A percentile compares a stretch with the other conserved stretches of the same genome.
These are phyloP conservation scores for Actenoides hombroni DNA, from an alignment of 2,113 vertebrate genomes.

Conservation along the genomic window DNA sequence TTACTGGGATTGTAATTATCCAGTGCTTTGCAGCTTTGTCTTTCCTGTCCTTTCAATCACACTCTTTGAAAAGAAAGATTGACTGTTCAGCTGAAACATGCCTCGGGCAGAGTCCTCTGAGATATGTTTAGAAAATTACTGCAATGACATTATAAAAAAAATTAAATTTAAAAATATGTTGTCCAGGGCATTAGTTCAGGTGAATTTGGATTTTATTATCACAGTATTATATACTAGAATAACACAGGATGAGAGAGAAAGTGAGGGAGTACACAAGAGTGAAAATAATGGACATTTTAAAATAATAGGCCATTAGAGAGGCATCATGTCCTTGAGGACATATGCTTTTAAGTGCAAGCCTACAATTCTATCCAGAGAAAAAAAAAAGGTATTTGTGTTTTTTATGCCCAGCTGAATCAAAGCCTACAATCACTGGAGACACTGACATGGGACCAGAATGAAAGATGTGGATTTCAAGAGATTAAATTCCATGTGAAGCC, in stretches of 20 bases:
- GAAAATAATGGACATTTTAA: background rate
- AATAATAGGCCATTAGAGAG: background rate
- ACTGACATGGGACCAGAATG: fast-evolving
- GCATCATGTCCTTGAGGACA: background rate
- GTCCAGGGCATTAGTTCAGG: background rate
- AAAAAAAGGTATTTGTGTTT: background rate
- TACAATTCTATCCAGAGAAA: background rate
- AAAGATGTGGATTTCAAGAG: background rate
- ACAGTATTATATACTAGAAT: background rate
- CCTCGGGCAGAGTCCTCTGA: background rate
- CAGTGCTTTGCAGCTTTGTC: background rate
- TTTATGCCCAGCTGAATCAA: background rate
- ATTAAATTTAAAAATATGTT: background rate
- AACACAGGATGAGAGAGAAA: background rate
- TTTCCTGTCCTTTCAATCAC: background rate
- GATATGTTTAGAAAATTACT: background rate
- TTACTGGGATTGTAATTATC: background rate
- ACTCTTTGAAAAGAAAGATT: background rate
- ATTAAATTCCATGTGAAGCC: background rate
- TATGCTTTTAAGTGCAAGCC: background rate
- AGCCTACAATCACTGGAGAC: background rate
- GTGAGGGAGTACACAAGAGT: fast-evolving
- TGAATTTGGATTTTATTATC: background rate
- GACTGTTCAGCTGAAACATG: background rate
- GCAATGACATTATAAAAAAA: background rate